Conservation (phyloP, 2,113 vertebrate species). For the Pteropus alecto region DNA sequence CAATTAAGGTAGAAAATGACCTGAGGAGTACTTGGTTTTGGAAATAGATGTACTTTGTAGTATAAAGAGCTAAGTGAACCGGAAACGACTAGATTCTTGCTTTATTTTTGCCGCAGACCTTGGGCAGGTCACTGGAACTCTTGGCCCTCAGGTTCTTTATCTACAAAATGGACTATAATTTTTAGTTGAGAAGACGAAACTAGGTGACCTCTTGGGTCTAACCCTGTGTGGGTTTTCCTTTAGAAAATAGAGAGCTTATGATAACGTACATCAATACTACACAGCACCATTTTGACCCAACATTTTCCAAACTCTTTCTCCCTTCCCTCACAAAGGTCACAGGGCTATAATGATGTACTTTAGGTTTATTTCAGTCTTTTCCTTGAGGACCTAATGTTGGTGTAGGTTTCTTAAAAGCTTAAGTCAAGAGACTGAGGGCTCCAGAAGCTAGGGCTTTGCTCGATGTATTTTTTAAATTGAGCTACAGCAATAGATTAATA, state of each 20-base stretch:
- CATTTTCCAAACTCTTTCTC: background rate
- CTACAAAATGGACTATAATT: background rate
- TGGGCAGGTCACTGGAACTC: background rate
- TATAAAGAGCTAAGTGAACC: background rate
- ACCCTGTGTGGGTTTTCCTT: background rate
- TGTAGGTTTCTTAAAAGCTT: background rate
- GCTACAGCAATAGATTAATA: background rate
- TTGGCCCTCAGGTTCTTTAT: background rate
- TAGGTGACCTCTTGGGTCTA: background rate
- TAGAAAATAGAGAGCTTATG: background rate
- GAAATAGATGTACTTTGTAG: background rate
- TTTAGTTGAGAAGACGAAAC: background rate
- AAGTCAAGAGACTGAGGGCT: background rate
- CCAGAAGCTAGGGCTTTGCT: background rate
- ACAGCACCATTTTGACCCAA: background rate
- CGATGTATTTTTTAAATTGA: background rate
- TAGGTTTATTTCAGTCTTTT: background rate
- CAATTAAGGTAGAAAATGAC: background rate
- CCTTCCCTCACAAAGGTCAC: background rate
- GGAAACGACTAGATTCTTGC: background rate
- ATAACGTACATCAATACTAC: background rate
- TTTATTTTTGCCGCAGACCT: background rate
- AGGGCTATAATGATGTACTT: background rate
- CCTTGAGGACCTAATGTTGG: background rate
- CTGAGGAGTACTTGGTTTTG: background rate